Evolutionary conservation across 2,888 invertebrate species (phyloP), one percentile per base, ranked within the genome.

Genomic region (Cryptocephalus primarius): DNA sequence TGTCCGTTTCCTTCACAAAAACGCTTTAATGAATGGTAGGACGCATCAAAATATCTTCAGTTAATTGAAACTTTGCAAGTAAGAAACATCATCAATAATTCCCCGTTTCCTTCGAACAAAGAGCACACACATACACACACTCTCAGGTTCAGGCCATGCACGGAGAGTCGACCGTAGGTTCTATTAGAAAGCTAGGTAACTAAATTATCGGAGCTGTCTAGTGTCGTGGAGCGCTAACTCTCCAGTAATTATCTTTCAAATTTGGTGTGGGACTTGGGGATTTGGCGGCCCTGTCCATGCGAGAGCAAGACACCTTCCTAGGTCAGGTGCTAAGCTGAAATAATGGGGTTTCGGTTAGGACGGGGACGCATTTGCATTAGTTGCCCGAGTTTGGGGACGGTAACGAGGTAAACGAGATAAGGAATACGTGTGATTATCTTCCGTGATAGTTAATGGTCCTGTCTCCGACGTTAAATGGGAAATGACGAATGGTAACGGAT

Each of bases 201-300:
- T 62, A 58, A 65, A 67, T 67, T 68, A 67, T 63, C 61, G 62
- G 55, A 60, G 61, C 62, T 61, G 64, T 62, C 64, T 61, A 58
- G 61, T 61, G 60, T 61, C 65, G 59, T 61, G 62, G 22, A 22
- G 62, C 64, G 59, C 60, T 63, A 61, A 64, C 63, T 66, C 62
- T 58, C 59, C 60, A 60, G 65, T 67, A 68, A 68, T 68, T 68
- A 68, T 68, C 66, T 68, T 66, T 65, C 64, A 67, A 68, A 68
- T 69, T 68, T 62, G 68, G 61, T 63, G 58, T 55, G 68, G 69
- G 68, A 67, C 59, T 61, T 60, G 51, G 68, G 68, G 68, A 68
- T 54, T 58, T 56, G 46, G 45, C 48, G 46, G 44, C 49, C 50
- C 50, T 47, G 53, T 51, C 51, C 47, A 48, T 48, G 48, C 47